Evolutionary conservation across 2,797 vertebrate genomes (phyloP), one percentile per base, ranked within the genome.

Genomic region (Sebastes umbrosus): DNA sequence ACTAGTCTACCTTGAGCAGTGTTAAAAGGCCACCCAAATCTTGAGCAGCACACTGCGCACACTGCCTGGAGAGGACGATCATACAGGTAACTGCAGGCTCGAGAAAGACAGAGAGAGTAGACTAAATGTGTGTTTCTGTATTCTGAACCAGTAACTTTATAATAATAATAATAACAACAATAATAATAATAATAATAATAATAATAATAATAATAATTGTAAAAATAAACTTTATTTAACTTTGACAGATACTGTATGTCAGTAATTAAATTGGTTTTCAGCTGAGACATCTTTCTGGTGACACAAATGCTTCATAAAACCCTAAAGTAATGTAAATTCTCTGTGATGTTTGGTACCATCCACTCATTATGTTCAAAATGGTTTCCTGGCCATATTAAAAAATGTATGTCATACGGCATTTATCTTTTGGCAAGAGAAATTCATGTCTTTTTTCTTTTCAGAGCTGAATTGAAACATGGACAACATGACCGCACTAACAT

Each of bases 401-500:
- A 72, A 7, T 67, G 13, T 69, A 13, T 73, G 34, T n/a, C 4
- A 65, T 12, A 5, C 20, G 18, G 16, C 10, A 27, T 66, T 70
- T 52, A 4, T 69, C 2, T 16, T 8, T 50, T 29, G 3, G 1
- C 2, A 22, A 10, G 6, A 12, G 54, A 43, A 50, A 29, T 29
- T 18, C 3, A 11, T 32, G n/a, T 72, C 2, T 70, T 52, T 34
- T 79, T 62, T 71, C 39, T 73, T 73, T 85, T 62, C 78, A 90
- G 83, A 76, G 24, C 3, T 77, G 4, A 32, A 34, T 3, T 8
- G 8, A 54, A 64, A 29, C 9, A 93, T 93, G 90, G 82, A 84
- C 77, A 94, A 93, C 76, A 27, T 5, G 1, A 90, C 90, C 1
- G 5, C 69, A 3, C 69, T 80, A 2, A 88, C 73, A 1, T 87